Evolutionary conservation across 2,113 vertebrate species (phyloP), one percentile per base, ranked within the genome.

Genomic region (Callopanchax toddi): DNA sequence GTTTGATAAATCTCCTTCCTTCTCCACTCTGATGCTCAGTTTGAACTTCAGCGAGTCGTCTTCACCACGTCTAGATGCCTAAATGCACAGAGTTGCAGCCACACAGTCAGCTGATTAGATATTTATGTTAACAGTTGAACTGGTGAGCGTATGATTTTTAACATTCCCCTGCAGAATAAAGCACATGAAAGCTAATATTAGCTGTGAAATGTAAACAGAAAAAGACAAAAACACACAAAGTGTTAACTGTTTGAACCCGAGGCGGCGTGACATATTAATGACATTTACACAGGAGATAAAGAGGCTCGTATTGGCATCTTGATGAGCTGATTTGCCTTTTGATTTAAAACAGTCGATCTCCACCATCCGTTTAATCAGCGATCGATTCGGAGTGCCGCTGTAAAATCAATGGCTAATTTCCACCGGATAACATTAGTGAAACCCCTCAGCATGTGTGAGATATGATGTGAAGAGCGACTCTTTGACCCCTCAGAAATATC

Each of bases 381-480:
- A 89, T 86, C 58, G 51, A 89, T 85, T 45, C 54, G 29, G 45
- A 78, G 73, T 75, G 68, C 44, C 65, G 44, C 29, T 59, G 68
- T 58, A 61, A 83, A 90, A 89, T 91, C 84, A 89, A 89, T 91
- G 60, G 42, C 63, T 86, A 68, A 82, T 91, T 89, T 91, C 83
- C 81, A 53, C 46, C 57, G 60, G 75, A 85, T 86, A 87, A 83
- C 86, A 87, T 77, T 85, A 88, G 75, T 50, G 67, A 66, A 85
- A 51, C 51, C 78, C 84, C 82, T 83, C 57, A 85, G 70, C 68
- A 67, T 68, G 65, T 68, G 73, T 73, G 56, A 87, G 64, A 61
- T 77, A 67, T 59, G 48, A 60, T 74, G 76, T 59, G 48, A 5
- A 43, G 65, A 49, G 12, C 16, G n/a, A 55, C 51, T 48, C 4